Base-by-base conservation (phyloP, 2,113 vertebrate genomes). In the Antechinus stuartii region DNA sequence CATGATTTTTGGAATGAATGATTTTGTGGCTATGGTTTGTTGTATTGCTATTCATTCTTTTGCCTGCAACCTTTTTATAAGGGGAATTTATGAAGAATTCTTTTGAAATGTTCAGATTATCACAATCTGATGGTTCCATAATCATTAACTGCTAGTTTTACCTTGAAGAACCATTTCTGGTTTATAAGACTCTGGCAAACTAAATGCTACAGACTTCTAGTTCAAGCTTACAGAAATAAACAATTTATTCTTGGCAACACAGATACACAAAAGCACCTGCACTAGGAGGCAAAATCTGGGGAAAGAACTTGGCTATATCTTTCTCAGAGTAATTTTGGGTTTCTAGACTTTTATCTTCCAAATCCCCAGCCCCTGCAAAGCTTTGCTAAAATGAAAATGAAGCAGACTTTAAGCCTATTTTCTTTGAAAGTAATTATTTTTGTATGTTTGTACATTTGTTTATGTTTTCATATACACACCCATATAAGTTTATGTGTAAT, bases 41-140 rank as follows among this genome's bases (percentile, higher is more conserved):
- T 3, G 54, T 54, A 30, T 92, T 94, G n/a, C 91, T 61, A 47
- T 30, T 25, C 91, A 57, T 50, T 95, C 76, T 95, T 91, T 96
- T 95, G 54, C 84, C 47, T 95, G 84, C 91, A 92, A 53, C 91
- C 50, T 93, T 95, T 97, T 96, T 94, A 97, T 95, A 91, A 93
- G 84, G 56, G 19, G 49, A 49, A 61, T 96, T 96, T 94, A 96
- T n/a, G 54, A 84, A 96, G 84, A 95, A 53, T 54, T 68, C 96
- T 84, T 96, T 94, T 68, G 91, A 95, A 96, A 92, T 56, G 30
- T 47, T 91, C 95, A 93, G 10, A 91, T 53, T 94, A 92, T 53
- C 23, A 95, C 94, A 76, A 0, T 94, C 95, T 42, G 10, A 93
- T 76, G 61, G 93, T 49, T 91, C 93, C 61, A 92, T 95, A 97